Evolutionary conservation across 2,888 invertebrate species (phyloP).

Genomic region (Apomyelois bistriatella): DNA sequence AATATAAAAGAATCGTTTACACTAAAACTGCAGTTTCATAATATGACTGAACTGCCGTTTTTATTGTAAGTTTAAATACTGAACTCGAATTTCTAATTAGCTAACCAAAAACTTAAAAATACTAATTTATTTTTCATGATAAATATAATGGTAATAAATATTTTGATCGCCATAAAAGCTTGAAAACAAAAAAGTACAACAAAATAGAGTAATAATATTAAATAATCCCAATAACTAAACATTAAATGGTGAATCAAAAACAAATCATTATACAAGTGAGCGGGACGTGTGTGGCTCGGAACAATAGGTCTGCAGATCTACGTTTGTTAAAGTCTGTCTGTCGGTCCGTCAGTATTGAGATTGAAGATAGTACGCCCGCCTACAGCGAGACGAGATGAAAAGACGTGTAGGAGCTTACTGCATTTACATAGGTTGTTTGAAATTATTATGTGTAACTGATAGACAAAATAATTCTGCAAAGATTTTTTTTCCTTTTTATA

Average conservation of each 20-base stretch:
- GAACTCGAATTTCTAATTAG: no score
- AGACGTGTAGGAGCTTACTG: constrained; percentile 25
- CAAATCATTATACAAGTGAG: constrained; percentile 9
- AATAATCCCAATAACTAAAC: neutral
- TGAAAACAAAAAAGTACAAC: no score
- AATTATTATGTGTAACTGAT: neutral
- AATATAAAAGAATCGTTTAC: no score
- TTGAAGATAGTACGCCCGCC: constrained; percentile 61
- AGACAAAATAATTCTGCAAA: neutral
- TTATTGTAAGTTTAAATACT: no score
- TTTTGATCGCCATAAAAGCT: no score
- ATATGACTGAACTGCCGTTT: no score
- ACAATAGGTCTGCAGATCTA: constrained; percentile 63
- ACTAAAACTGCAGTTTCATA: no score
- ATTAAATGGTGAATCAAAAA: constrained; percentile 1
- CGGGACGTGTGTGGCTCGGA: constrained; percentile 42
- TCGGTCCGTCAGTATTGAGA: constrained; percentile 59
- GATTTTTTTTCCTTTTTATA: no score
- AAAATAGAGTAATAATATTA: no score
- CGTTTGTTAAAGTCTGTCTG: constrained; percentile 63
- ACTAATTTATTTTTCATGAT: no score
- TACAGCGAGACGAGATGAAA: constrained; percentile 42
- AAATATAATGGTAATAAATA: no score
- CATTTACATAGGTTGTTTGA: constrained; percentile 7
- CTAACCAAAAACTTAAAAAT: no score